Percentiles rank a stretch among this genome's conserved stretches.
Conservation (phyloP, 2,888 invertebrate genomes). For the Ennomos erosarius region DNA sequence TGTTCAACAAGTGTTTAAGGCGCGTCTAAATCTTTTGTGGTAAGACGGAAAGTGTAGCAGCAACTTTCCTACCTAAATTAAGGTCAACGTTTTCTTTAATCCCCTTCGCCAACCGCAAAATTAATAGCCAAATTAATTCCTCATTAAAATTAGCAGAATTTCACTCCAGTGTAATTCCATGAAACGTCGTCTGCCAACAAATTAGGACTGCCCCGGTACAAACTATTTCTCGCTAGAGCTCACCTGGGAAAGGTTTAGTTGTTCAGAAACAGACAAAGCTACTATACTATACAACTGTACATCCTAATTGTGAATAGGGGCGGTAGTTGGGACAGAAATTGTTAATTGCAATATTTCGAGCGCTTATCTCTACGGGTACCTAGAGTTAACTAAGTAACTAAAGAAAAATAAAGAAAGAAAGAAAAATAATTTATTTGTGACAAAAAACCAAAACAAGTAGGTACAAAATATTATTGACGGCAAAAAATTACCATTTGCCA, state of each 20-base stretch:
- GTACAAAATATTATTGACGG: no score
- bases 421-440: no score
- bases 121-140: constrained; percentile 23
- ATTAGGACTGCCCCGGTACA: constrained; percentile 47
- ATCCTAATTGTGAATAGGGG: constrained; percentile 8
- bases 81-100: not conserved
- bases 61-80: not conserved
- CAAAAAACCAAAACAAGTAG: no score
- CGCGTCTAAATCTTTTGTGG: no score
- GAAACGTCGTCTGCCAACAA: constrained; percentile 58
- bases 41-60: no score
- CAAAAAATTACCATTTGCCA: no score
- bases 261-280: constrained; percentile 50
- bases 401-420: no score
- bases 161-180: constrained; percentile 50
- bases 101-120: not conserved
- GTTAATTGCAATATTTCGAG: no score
- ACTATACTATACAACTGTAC: constrained; percentile 4
- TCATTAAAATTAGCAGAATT: constrained; percentile 39
- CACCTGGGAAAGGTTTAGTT: constrained; percentile 43
- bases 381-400: no score
- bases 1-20: no score
- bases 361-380: no score
- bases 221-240: constrained; percentile 50
- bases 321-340: no score